Conservation (phyloP, 2,113 vertebrate species). For the Gallinago undulata region DNA sequence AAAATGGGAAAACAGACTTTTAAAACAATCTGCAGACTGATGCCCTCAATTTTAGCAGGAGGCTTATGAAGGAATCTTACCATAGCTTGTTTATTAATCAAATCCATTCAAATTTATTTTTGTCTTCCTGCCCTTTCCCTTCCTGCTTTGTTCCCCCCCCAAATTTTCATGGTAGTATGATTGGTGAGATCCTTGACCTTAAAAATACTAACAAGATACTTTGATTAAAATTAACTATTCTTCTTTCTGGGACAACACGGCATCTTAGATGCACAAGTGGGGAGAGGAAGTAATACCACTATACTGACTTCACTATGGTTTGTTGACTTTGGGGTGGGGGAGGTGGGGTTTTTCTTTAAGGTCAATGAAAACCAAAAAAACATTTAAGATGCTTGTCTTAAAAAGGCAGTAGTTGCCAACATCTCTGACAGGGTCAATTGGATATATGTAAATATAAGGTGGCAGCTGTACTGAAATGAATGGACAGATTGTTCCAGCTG, state of each 20-base stretch:
- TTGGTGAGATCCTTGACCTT: neutral
- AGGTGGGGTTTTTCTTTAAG: neutral
- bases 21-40: neutral
- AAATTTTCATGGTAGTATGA: neutral
- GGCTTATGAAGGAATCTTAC: neutral
- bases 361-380: neutral
- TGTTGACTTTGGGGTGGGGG: fast-evolving
- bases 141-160: too few relatives aligned
- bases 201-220: neutral
- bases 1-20: neutral
- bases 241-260: neutral
- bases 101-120: neutral
- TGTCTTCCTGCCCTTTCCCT: neutral
- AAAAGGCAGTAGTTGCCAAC: neutral
- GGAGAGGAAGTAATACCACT: neutral
- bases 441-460: neutral
- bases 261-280: neutral
- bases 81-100: neutral
- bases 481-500: neutral
- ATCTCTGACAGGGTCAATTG: neutral
- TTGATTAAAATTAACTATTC: neutral
- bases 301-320: neutral
- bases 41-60: neutral
- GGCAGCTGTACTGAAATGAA: neutral
- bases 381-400: neutral